Evolutionary conservation across 2,113 vertebrate species (phyloP).

Genomic region (Smithornis capensis): DNA sequence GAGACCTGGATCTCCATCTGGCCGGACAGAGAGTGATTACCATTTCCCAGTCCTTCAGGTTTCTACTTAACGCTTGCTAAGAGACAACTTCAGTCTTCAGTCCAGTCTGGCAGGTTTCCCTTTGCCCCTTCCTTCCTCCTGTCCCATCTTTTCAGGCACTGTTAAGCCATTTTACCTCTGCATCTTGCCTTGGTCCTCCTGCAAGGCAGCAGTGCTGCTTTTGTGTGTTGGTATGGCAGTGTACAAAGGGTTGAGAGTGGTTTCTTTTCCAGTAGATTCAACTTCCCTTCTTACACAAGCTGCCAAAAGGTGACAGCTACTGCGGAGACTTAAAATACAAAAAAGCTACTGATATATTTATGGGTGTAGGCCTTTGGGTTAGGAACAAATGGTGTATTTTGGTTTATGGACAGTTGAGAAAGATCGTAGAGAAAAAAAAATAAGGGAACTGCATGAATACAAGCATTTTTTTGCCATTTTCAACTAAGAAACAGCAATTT

Average conservation of each 20-base stretch:
- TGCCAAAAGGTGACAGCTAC: neutral
- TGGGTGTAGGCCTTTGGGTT: neutral
- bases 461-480: neutral
- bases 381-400: neutral
- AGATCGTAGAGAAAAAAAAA: neutral
- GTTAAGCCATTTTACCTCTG: fast-evolving
- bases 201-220: neutral
- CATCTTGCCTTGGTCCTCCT: neutral
- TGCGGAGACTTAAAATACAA: neutral
- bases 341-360: neutral
- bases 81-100: too few species aligned
- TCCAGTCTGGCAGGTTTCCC: neutral
- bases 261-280: neutral
- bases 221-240: fast-evolving
- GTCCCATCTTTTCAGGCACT: too few species aligned
- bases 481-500: neutral
- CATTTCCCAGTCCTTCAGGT: too few species aligned
- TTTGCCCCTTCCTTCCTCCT: neutral
- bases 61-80: too few species aligned
- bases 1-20: neutral
- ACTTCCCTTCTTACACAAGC: neutral
- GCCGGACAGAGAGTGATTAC: neutral
- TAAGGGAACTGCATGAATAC: neutral
- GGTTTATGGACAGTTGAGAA: neutral
- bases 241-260: fast-evolving